These are phyloP conservation scores for Drosophila ohnishii DNA, from an alignment of 1,140 invertebrate species.

Conservation along the genomic window DNA sequence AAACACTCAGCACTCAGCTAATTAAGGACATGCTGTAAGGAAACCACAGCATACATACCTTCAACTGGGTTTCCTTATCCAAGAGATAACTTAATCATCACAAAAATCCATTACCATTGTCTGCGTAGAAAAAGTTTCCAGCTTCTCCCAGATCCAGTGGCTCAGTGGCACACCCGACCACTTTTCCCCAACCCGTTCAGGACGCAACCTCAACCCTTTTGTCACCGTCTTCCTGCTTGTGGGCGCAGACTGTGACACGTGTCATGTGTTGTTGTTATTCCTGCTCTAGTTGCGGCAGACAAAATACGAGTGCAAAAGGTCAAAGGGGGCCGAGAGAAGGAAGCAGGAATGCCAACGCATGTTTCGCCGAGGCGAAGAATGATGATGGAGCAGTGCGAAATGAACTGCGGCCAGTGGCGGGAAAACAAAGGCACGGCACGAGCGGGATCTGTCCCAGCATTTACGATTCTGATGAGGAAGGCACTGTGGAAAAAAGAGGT, in stretches of 20 bases:
- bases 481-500: background rate
- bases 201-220: constrained; percentile 29
- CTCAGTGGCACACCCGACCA: no score
- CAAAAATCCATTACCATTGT: constrained; percentile 36
- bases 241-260: constrained; percentile 62
- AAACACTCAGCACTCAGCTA: constrained; percentile 2
- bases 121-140: constrained; percentile 25
- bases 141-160: constrained; percentile 5
- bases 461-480: constrained; percentile 40
- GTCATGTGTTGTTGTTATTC: constrained; percentile 64
- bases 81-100: constrained; percentile 27
- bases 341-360: constrained; percentile 64
- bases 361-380: constrained; percentile 46
- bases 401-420: constrained; percentile 58
- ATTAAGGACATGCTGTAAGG: constrained; percentile 5
- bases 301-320: constrained; percentile 32
- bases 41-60: constrained; percentile 14
- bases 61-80: background rate
- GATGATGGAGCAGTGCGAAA: constrained; percentile 58
- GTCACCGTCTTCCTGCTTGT: constrained; percentile 19
- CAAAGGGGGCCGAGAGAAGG: constrained; percentile 1
- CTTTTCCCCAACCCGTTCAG: background rate
- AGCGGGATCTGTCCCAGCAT: constrained; percentile 25
- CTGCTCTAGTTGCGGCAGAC: constrained; percentile 44
- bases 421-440: constrained; percentile 56